Evolutionary conservation across 2,888 invertebrate genomes (phyloP), one percentile per base, ranked within the genome.

Genomic region (Biston betularia): DNA sequence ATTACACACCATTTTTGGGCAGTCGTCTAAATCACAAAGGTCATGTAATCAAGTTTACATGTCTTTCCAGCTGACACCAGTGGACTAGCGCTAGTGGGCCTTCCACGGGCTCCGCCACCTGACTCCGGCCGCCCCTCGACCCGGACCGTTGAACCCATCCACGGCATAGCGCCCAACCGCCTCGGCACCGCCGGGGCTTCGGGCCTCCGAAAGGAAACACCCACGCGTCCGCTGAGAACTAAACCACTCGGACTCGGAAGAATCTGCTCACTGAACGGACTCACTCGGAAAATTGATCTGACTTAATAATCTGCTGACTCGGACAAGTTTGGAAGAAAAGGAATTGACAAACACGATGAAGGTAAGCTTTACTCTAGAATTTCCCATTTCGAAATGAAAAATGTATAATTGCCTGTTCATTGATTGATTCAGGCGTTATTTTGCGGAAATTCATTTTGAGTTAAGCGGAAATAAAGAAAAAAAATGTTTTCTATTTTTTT

Each of bases 81-180:
- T 90, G 89, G 92, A 90, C 86, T 89, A 89, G 87, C 90, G 88
- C 88, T 87, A 87, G 87, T 85, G 89, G 88, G 87, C 88, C 88
- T 89, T 89, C 85, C 88, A 89, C 92, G 91, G 93, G 91, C 89
- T 88, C 94, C 80, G 84, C 91, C 88, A 88, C 94, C 90, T 95
- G 95, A 95, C 95, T 94, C 93, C 92, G 89, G 73, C 70, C 33
- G 95, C 95, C 95, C 95, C 95, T 95, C 95, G 95, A 94, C 95
- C 94, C 77, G 80, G 81, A 84, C 73, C 74, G 74, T 72, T 78
- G 73, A 76, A 82, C 77, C 42, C 46, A 11, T 42, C 52, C 45
- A 33, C 55, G 72, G 74, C 68, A 75, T 75, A 79, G 82, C 80
- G 81, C 79, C 80, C 82, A 63, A 74, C 71, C 77, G 83, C 85